Percentiles rank a stretch among this genome's conserved stretches.
phyloP scores from a whole-genome alignment of 1,140 invertebrate species.

The Micrasema longulum region DNA sequence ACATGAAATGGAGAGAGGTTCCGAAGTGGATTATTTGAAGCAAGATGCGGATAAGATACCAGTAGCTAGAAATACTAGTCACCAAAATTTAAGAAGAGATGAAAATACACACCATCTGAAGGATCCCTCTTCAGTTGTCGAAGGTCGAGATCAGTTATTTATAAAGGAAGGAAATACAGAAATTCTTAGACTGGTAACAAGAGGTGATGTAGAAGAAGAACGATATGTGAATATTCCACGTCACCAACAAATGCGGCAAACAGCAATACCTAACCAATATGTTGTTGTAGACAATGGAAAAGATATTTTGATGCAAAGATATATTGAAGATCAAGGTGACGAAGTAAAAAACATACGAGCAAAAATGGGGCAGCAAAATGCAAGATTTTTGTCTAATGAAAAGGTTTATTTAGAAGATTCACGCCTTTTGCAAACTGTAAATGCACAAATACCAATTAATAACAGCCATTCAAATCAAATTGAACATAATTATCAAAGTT shows the following conservation, averaged over 20 bases:
- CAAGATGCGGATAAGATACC: conserved; percentile 59
- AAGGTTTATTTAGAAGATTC: conserved; percentile 58
- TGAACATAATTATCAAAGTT: conserved; percentile 57
- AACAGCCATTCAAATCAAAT: conserved; percentile 42
- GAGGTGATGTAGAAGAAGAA: conserved; percentile 75
- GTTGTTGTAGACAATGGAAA: conserved; percentile 79
- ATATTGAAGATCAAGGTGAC: conserved; percentile 82
- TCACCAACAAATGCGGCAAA: conserved; percentile 65
- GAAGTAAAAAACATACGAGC: conserved; percentile 69
- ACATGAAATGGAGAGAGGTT: conserved; percentile 82
- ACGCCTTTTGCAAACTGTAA: conserved; percentile 58
- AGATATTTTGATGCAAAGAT: conserved; percentile 82
- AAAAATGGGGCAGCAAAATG: conserved; percentile 67
- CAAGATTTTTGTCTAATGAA: conserved; percentile 21
- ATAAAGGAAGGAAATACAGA: conserved; percentile 86
- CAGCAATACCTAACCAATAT: conserved; percentile 71
- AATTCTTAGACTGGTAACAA: conserved; percentile 81
- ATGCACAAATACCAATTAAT: conserved; percentile 43
- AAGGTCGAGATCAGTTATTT: conserved; percentile 77
- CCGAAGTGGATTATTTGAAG: conserved; percentile 71
- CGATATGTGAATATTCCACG: conserved; percentile 71
- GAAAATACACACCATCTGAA: conserved; percentile 57
- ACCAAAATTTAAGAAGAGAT: conserved; percentile 58
- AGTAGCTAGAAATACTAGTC: conserved; percentile 59
- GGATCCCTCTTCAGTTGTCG: conserved; percentile 57